Base-by-base conservation (phyloP, 2,113 vertebrate genomes). In the Gobiocypris rarus region DNA sequence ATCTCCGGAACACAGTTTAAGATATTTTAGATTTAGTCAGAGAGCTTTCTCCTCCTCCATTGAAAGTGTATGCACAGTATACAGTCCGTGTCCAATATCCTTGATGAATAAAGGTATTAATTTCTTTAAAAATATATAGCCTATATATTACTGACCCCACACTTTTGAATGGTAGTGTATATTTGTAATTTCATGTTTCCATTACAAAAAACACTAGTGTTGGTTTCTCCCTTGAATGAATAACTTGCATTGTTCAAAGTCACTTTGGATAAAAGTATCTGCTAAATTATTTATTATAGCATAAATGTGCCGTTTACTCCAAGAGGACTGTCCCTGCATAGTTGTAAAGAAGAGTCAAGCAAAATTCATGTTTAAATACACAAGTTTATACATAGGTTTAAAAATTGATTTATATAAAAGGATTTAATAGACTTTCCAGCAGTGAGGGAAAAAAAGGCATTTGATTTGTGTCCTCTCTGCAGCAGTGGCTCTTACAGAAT, bases 401-500 rank as follows among this genome's bases (percentile, higher is more conserved):
- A 31, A 34, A 19, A 9, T 2, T 0, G 17, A 38, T 38, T 38
- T 22, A 41, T 31, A 65, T 65, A 7, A 14, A 65, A 65, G 13
- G 14, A 31, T 65, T 31, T 6, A 65, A 65, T 13, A 65, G 26
- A 65, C 26, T 65, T 31, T 31, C 61, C 14, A 2, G 28, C 59
- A 31, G 26, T 1, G 13, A 63, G 13, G 24, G 59, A 28, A 28
- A 28, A n/a, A 63, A 63, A 6, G 61, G 26, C 6, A 10, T 31
- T 15, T 28, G 24, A 28, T 28, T 3, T 63, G 24, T 63, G 22
- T 31, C 26, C 11, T 45, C 10, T 11, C 43, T 45, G 6, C 6
- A 54, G 6, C 17, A 54, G 6, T 54, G 52, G 52, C 19, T 45
- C 58, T 94, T 88, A 94, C 83, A 94, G 83, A 83, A 95, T 92